Conservation (phyloP, 1,140 invertebrate species). For the Mesaphorura yosii region DNA sequence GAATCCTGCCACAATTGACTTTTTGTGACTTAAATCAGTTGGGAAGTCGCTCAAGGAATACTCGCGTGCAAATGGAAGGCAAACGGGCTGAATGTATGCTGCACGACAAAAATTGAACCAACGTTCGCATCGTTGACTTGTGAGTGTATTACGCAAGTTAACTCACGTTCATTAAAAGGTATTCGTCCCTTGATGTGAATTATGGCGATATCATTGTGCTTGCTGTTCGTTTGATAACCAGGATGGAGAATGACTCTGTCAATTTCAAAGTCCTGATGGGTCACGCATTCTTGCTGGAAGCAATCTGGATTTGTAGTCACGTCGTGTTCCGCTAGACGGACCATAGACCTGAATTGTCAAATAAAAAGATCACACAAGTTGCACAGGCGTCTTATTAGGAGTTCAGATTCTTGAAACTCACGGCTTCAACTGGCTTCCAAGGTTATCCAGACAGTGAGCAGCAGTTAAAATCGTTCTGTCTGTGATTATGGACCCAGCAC, state of each 20-base stretch:
- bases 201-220: constrained; percentile 53
- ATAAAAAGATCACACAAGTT: background rate
- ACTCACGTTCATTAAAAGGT: constrained; percentile 32
- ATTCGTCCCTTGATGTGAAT: constrained; percentile 43
- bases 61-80: constrained; percentile 13
- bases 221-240: constrained; percentile 15
- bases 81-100: constrained; percentile 18
- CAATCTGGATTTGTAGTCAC: constrained; percentile 12
- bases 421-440: constrained; percentile 1
- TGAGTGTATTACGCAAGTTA: background rate
- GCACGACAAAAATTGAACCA: background rate
- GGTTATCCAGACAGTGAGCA: constrained; percentile 1
- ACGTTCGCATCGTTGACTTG: background rate
- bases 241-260: constrained; percentile 25
- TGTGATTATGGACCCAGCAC: constrained; percentile 24
- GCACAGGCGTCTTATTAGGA: too few relatives aligned
- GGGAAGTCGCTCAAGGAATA: constrained; percentile 10
- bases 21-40: background rate
- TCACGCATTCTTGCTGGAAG: constrained; percentile 9
- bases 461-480: constrained; percentile 26
- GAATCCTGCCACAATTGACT: constrained; percentile 2
- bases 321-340: constrained; percentile 12
- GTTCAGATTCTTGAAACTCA: constrained; percentile 5
- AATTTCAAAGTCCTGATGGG: constrained; percentile 17
- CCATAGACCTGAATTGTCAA: background rate